phyloP scores from a whole-genome alignment of 2,113 vertebrate genomes.

The Sminthopsis crassicaudata region DNA sequence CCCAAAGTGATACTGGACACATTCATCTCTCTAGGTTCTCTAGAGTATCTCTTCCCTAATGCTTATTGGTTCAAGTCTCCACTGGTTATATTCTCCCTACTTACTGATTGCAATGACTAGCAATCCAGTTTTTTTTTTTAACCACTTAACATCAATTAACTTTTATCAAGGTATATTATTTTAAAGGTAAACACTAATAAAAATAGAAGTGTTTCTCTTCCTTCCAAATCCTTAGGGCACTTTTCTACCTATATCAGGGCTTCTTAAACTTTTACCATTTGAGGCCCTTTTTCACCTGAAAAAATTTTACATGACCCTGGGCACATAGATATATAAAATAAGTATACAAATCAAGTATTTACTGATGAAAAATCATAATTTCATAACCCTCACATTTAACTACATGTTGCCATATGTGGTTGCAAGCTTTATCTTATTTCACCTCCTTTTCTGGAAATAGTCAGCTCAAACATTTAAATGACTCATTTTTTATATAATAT shows the following conservation, averaged over 20 bases:
- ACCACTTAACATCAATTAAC: neutral
- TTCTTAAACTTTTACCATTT: too few species aligned
- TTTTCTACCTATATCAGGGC: neutral
- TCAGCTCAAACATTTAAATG: too few species aligned
- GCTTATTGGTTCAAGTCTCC: neutral
- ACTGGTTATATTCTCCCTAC: neutral
- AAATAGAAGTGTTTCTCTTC: neutral
- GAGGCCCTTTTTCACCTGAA: too few species aligned
- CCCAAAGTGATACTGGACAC: neutral
- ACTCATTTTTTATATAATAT: neutral
- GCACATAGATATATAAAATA: too few species aligned
- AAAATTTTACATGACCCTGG: too few species aligned
- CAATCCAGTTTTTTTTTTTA: neutral
- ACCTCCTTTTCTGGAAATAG: neutral
- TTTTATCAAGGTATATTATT: neutral
- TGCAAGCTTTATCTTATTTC: too few species aligned
- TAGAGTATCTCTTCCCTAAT: neutral
- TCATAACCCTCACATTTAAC: too few species aligned
- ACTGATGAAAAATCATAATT: too few species aligned
- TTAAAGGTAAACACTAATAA: neutral
- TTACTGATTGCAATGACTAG: neutral
- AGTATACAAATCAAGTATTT: too few species aligned
- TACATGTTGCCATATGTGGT: too few species aligned
- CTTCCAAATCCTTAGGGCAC: too few species aligned
- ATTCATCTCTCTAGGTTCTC: neutral